Conservation (phyloP, 2,113 vertebrate species). For the Gadus chalcogrammus region DNA sequence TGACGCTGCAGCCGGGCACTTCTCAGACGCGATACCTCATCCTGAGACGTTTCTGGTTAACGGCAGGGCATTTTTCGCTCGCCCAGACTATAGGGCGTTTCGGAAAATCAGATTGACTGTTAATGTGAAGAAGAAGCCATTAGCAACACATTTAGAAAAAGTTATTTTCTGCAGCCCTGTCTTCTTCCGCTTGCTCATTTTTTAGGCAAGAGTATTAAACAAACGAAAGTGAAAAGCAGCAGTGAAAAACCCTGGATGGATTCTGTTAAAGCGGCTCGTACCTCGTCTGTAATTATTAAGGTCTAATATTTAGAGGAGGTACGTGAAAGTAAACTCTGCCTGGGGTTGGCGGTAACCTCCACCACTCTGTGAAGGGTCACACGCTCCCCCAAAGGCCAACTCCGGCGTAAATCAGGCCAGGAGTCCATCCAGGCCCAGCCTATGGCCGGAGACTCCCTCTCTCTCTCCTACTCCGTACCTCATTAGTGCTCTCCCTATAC, state of each 20-base stretch:
- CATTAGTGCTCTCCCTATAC: conserved; percentile 66
- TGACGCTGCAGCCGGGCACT: conserved; percentile 39
- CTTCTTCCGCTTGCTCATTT: too few species aligned
- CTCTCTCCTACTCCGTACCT: conserved; percentile 22
- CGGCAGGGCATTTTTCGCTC: not conserved
- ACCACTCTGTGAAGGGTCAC: conserved; percentile 8
- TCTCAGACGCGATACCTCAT: conserved; percentile 33
- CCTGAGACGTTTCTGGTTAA: conserved; percentile 21
- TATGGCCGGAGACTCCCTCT: conserved; percentile 30
- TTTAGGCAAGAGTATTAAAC: too few species aligned
- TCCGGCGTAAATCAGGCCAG: conserved; percentile 50
- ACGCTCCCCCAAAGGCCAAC: conserved; percentile 32
- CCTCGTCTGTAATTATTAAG: conserved; percentile 48
- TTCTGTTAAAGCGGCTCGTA: not conserved
- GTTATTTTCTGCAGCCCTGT: too few species aligned
- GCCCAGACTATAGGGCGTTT: too few species aligned
- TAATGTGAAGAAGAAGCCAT: too few species aligned
- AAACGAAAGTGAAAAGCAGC: too few species aligned
- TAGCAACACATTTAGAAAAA: too few species aligned
- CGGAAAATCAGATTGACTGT: too few species aligned
- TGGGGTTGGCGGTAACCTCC: conserved; percentile 2
- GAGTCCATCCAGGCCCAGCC: conserved; percentile 46
- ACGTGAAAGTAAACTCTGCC: conserved; percentile 50
- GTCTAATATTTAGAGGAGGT: conserved; percentile 41
- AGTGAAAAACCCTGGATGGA: too few species aligned